Evolutionary conservation across 2,797 vertebrate species (phyloP), one percentile per base, ranked within the genome.

Genomic region (Myioborus miniatus): DNA sequence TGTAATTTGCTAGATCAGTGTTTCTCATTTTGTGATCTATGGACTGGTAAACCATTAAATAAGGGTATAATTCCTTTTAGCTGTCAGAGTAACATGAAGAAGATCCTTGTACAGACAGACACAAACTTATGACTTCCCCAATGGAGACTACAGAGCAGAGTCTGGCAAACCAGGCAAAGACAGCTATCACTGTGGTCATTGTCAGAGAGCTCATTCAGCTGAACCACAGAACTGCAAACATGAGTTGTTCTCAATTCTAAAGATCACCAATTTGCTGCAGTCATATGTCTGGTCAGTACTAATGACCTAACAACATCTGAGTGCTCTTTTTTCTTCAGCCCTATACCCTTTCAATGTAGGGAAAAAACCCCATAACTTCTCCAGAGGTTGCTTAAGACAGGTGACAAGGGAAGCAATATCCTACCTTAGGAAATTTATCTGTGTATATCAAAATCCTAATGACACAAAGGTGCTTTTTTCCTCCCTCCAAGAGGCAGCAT

Each of bases 351-450:
- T 27, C 21, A 29, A 90, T 65, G 46, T 5, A 23, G 32, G 22
- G 5, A 30, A 17, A 15, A 10, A 5, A 1, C 0, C 2, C 32
- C 15, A 2, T 22, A 62, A 46, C 44, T 36, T 50, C 27, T 50
- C 14, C 15, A 59, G 47, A 55, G 44, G 68, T 49, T 74, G 18
- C 4, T 15, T 68, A 78, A 60, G 34, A 56, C 11, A 78, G 23
- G 14, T 60, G 9, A 78, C 21, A 71, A 27, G 6, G 8, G 12
- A 89, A 87, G 21, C 24, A 85, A 50, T 19, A 78, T 24, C 15
- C 32, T 36, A 63, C 20, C n/a, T 13, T 23, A 6, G 39, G 27
- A 82, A 82, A 37, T 16, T 29, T 24, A n/a, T 21, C 18, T 41
- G 39, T 32, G 18, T 37, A 55, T 37, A 55, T 1, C 44, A 47